Base-by-base conservation (phyloP, 2,888 invertebrate species). In the Latrodectus hesperus region DNA sequence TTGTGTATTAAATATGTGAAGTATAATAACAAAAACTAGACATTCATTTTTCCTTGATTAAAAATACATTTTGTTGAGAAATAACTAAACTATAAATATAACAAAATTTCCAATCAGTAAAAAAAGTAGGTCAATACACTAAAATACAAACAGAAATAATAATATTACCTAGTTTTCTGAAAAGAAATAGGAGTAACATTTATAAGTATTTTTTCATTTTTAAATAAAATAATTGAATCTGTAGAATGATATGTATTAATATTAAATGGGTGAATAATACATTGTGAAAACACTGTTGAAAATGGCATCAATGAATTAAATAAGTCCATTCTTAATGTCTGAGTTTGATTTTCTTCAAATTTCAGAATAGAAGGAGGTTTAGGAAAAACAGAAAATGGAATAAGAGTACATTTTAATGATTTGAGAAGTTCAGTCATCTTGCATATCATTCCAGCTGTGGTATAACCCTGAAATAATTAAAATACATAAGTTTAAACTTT, bases 221-320 rank as follows among this genome's bases (percentile, higher is more conserved):
- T 4, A 67, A 84, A 73, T 78, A 38, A 26, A 6, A 84, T 55
- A 22, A 38, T 5, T 26, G 67, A 12, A 22, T 84, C 68, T 16
- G 17, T 16, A 14, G 51, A 8, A 12, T 22, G 4, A 17, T 79
- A 70, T 17, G 11, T 14, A 52, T 55, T 71, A 8, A 38, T n/a
- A 17, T 80, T 76, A 73, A 86, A 86, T 10, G 75, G 72, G 55
- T 86, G 75, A 6, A 38, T 26, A 49, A 86, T n/a, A 49, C 85
- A 75, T 70, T 86, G 85, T n/a, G 49, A n/a, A 75, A 86, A 26
- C 53, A 74, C 16, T n/a, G 75, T 14, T 12, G 85, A 80, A 52
- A 86, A 86, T 17, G 80, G 80, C 17, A 80, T n/a, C n/a, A 86
- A 53, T 11, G 76, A 53, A 22, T 53, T 80, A 22, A 22, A 67